A percentile compares a stretch with the other conserved stretches of the same genome.
Conservation (phyloP, 2,888 invertebrate species). For the Stegophylla sp. region DNA sequence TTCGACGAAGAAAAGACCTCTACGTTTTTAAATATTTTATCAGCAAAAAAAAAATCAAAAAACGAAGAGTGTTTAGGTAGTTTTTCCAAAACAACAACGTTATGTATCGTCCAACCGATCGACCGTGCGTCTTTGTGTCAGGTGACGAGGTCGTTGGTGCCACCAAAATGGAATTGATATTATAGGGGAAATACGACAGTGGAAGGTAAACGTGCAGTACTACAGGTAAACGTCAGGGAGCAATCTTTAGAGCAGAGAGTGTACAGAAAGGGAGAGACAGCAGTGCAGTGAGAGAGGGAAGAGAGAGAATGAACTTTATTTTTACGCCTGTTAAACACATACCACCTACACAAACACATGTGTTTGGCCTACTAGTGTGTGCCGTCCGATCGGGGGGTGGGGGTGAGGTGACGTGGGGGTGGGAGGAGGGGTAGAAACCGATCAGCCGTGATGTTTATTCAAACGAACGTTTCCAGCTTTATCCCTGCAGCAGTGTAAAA, state of each 20-base stretch:
- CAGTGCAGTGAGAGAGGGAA: not conserved
- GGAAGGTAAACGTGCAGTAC: not conserved
- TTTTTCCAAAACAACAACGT: no score
- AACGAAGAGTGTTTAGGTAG: no score
- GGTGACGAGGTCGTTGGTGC: not conserved
- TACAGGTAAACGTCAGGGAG: slow-evolving; percentile 5
- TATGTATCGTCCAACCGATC: no score
- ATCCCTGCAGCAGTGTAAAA: slow-evolving; percentile 3
- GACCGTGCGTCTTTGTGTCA: no score
- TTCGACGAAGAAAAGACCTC: no score
- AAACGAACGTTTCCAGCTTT: slow-evolving; percentile 47
- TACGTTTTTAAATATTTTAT: no score
- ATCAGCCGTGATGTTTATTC: slow-evolving; percentile 58
- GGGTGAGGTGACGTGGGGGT: not conserved
- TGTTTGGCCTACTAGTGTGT: not conserved
- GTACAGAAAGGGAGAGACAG: not conserved
- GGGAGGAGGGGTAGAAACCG: slow-evolving; percentile 12
- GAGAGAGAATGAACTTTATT: slow-evolving; percentile 18
- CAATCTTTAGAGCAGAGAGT: slow-evolving; percentile 1
- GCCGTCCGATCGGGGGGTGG: not conserved
- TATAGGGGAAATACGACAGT: not conserved
- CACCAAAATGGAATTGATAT: slow-evolving; percentile 2
- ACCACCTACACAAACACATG: slow-evolving; percentile 12
- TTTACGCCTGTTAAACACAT: slow-evolving; percentile 49
- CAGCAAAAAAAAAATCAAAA: no score